Conservation (phyloP, 2,113 vertebrate species). For the Ivindomyrus marchei region DNA sequence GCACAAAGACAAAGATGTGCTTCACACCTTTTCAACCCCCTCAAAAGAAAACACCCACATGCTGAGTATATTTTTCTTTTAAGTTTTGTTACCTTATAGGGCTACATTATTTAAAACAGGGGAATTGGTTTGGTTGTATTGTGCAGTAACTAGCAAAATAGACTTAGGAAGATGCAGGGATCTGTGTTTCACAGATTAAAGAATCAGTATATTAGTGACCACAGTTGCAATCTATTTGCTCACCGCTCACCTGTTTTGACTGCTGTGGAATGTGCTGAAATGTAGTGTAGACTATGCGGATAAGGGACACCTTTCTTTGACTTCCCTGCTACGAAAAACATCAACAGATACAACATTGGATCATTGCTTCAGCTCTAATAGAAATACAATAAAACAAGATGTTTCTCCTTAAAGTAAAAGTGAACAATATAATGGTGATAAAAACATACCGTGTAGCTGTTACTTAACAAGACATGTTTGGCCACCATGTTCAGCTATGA, state of each 20-base stretch:
- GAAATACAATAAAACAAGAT: neutral
- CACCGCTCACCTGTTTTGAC: conserved; percentile 70
- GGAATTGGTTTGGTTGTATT: neutral
- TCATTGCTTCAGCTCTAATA: neutral
- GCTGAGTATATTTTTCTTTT: no score
- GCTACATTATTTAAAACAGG: no score
- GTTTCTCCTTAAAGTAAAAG: neutral
- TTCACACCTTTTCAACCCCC: no score
- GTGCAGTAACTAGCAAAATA: neutral
- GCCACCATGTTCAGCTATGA: neutral
- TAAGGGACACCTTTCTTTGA: conserved; percentile 84
- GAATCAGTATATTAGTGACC: neutral
- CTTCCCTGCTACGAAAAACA: conserved; percentile 73
- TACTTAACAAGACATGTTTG: neutral
- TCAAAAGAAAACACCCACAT: no score
- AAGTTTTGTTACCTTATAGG: no score
- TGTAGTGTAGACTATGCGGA: conserved; percentile 75
- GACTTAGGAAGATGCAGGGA: neutral
- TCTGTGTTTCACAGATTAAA: neutral
- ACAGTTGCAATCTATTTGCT: neutral
- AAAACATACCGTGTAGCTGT: neutral
- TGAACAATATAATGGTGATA: neutral
- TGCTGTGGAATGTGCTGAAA: conserved; percentile 64
- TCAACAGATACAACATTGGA: neutral
- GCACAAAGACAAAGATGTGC: no score